Conservation (phyloP, 1,140 invertebrate genomes). For the Phymorhynchus buccinoides region DNA sequence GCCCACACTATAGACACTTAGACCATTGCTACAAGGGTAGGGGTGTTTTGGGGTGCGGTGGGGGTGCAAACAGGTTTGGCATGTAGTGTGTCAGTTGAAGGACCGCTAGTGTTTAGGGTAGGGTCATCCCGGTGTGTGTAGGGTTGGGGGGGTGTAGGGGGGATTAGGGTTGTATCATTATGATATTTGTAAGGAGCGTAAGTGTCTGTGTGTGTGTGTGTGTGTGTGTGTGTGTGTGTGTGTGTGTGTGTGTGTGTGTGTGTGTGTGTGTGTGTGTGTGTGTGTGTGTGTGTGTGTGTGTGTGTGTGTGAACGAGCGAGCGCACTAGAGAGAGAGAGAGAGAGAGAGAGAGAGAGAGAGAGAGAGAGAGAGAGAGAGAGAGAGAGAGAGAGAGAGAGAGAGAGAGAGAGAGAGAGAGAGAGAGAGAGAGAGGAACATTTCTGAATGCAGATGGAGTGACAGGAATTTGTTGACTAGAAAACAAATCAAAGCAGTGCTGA, state of each 20-base stretch:
- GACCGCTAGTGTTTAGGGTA: neutral
- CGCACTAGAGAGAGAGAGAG: too few relatives aligned
- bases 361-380: neutral
- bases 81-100: too few relatives aligned
- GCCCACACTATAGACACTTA: too few relatives aligned
- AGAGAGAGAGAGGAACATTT: neutral
- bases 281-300: neutral
- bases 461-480: neutral
- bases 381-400: constrained; percentile 6
- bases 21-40: too few relatives aligned
- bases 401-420: constrained; percentile 17
- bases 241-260: constrained; percentile 1
- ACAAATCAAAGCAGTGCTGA: too few relatives aligned
- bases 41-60: too few relatives aligned
- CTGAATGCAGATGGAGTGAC: too few relatives aligned
- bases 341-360: neutral
- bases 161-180: neutral
- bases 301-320: neutral
- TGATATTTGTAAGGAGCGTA: too few relatives aligned
- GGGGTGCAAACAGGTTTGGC: too few relatives aligned
- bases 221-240: neutral
- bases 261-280: constrained; percentile 3
- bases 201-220: neutral
- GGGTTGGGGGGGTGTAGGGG: neutral
- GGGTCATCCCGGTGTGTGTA: neutral